Percentiles rank a stretch among this genome's conserved stretches.
phyloP scores from a whole-genome alignment of 2,797 vertebrate species.

The Parotocinclus haroldoi region DNA sequence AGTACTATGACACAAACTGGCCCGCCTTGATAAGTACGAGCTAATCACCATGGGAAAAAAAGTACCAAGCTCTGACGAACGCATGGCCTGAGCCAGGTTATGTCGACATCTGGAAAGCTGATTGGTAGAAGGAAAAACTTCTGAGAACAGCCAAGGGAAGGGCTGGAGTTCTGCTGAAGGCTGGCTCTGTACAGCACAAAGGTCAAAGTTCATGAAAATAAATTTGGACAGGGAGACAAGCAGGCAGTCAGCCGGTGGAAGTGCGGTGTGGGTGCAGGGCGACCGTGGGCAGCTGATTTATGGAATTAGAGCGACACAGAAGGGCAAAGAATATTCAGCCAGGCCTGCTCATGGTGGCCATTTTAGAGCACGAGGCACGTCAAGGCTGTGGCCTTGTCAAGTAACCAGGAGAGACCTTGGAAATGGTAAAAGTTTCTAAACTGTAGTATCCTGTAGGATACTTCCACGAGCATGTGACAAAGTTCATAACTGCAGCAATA shows the following conservation, averaged over 20 bases:
- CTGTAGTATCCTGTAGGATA: too few relatives aligned
- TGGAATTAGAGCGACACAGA: constrained; percentile 14
- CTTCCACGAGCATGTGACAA: too few relatives aligned
- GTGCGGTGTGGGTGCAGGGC: constrained; percentile 1
- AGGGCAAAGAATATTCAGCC: constrained; percentile 37
- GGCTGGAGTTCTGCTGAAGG: constrained; percentile 12
- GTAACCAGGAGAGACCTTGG: not conserved
- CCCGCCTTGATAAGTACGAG: constrained; percentile 16
- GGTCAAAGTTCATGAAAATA: constrained; percentile 40
- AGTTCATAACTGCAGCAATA: too few relatives aligned
- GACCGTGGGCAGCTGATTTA: constrained; percentile 30
- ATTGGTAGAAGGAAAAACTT: constrained; percentile 9
- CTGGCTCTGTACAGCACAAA: constrained; percentile 20
- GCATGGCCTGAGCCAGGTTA: constrained; percentile 20
- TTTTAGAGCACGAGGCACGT: constrained; percentile 9
- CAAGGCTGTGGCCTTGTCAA: not conserved
- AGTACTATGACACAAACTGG: constrained; percentile 29
- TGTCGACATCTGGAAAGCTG: constrained; percentile 24
- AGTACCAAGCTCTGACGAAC: constrained; percentile 10
- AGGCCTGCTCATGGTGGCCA: constrained; percentile 10
- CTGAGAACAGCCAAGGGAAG: constrained; percentile 20
- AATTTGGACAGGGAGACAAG: constrained; percentile 33
- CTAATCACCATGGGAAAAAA: constrained; percentile 5
- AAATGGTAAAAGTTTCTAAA: not conserved
- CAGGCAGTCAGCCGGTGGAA: constrained; percentile 25